These are phyloP conservation scores for Vombatus ursinus DNA, from an alignment of 2,113 vertebrate genomes.

Conservation along the genomic window DNA sequence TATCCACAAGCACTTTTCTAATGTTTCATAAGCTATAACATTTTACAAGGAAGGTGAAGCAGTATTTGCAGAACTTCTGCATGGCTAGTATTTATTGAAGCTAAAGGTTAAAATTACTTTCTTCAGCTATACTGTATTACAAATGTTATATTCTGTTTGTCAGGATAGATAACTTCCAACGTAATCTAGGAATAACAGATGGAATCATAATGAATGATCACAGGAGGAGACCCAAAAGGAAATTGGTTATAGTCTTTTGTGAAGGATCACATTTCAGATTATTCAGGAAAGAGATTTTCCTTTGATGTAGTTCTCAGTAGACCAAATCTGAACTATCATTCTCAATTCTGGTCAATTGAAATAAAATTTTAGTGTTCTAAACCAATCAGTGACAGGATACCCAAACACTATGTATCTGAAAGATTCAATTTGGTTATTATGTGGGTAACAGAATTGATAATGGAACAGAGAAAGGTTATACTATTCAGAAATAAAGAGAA, in stretches of 20 bases:
- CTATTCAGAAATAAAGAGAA: neutral
- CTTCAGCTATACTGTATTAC: slow-evolving; percentile 31
- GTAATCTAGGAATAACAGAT: slow-evolving; percentile 32
- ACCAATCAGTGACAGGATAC: slow-evolving; percentile 1
- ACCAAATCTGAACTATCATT: neutral
- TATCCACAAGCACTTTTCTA: slow-evolving; percentile 24
- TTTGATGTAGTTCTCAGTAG: neutral
- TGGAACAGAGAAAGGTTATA: neutral
- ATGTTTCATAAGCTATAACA: slow-evolving; percentile 1
- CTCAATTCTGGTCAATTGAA: neutral
- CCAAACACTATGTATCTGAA: slow-evolving; percentile 4
- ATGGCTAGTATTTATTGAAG: slow-evolving; percentile 53
- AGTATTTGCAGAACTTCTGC: slow-evolving; percentile 42
- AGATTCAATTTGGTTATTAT: slow-evolving; percentile 27
- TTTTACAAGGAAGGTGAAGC: slow-evolving; percentile 32
- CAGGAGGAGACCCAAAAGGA: neutral
- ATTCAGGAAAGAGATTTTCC: neutral
- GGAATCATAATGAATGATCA: neutral
- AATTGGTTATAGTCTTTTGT: neutral
- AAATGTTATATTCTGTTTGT: slow-evolving; percentile 46
- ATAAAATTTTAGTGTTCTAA: slow-evolving; percentile 43
- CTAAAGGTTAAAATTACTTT: slow-evolving; percentile 61
- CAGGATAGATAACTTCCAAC: slow-evolving; percentile 43
- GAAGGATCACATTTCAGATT: neutral
- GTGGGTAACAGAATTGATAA: neutral